Evolutionary conservation across 2,797 vertebrate genomes (phyloP).

Genomic region (Otolemur crassicaudatus): DNA sequence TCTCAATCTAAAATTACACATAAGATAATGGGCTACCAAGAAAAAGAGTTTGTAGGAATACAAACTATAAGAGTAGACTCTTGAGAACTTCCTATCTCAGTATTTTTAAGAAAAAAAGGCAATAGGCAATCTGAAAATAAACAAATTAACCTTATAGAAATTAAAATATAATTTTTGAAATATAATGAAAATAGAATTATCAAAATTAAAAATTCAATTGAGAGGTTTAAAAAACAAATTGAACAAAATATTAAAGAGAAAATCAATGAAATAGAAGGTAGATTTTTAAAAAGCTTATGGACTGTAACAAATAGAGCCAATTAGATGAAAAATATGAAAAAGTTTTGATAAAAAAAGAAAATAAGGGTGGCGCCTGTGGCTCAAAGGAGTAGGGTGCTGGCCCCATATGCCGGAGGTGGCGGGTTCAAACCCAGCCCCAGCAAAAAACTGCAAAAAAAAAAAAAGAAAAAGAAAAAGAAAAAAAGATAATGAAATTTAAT

Average conservation of each 20-base stretch:
- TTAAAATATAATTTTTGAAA: constrained; percentile 8
- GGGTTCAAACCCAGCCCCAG: no score
- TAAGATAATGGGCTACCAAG: background rate
- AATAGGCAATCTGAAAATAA: background rate
- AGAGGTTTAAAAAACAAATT: constrained; percentile 2
- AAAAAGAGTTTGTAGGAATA: background rate
- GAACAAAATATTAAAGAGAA: background rate
- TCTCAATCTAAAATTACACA: background rate
- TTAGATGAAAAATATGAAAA: background rate
- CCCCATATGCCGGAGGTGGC: no score
- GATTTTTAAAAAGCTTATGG: background rate
- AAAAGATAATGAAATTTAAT: constrained; percentile 6
- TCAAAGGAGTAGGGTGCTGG: no score
- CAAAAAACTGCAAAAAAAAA: background rate
- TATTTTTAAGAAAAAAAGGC: background rate
- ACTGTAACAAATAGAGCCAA: background rate
- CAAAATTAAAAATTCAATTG: background rate
- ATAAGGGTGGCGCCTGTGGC: no score
- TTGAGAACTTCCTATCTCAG: background rate
- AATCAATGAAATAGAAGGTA: background rate
- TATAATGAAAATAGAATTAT: constrained; percentile 7
- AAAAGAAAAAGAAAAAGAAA: no score
- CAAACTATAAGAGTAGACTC: background rate
- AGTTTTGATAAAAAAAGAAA: background rate
- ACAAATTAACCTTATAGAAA: background rate